A percentile compares a stretch with the other conserved stretches of the same genome.
Evolutionary conservation across 2,888 invertebrate species (phyloP).

Genomic region (Eupsilia transversa): DNA sequence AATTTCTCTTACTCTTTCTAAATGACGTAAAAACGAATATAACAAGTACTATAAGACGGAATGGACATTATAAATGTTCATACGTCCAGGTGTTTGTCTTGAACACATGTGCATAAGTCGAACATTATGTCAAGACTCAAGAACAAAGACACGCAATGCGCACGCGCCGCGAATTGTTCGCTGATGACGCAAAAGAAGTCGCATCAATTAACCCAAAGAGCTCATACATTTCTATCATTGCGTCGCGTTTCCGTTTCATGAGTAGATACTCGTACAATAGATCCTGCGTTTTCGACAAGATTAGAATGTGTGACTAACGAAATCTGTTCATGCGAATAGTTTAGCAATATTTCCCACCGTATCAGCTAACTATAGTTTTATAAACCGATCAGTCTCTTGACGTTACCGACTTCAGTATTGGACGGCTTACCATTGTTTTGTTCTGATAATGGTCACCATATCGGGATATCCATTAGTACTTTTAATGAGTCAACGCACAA

Average conservation of each 20-base stretch:
- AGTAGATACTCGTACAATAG: slow-evolving; percentile 22
- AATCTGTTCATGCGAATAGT: not conserved
- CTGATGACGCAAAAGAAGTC: slow-evolving; percentile 62
- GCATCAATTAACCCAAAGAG: slow-evolving; percentile 56
- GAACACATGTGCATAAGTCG: slow-evolving; percentile 39
- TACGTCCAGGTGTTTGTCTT: slow-evolving; percentile 42
- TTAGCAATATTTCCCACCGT: slow-evolving; percentile 2
- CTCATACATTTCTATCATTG: slow-evolving; percentile 53
- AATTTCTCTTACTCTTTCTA: slow-evolving; percentile 23
- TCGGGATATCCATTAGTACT: slow-evolving; percentile 23
- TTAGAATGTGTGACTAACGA: not conserved
- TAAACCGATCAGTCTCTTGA: slow-evolving; percentile 1
- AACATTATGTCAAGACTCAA: slow-evolving; percentile 56
- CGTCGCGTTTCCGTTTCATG: slow-evolving; percentile 21
- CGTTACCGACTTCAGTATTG: not conserved
- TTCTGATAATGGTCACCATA: slow-evolving; percentile 29
- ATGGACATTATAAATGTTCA: slow-evolving; percentile 7
- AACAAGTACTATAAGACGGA: not conserved
- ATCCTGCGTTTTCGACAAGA: slow-evolving; percentile 14
- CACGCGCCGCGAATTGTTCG: slow-evolving; percentile 50
- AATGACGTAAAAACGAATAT: not conserved
- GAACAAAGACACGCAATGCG: slow-evolving; percentile 63
- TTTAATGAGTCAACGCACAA: slow-evolving; percentile 42
- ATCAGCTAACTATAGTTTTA: slow-evolving; percentile 10
- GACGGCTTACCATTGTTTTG: slow-evolving; percentile 27